Evolutionary conservation across 2,113 vertebrate genomes (phyloP), one percentile per base, ranked within the genome.

Genomic region (Oxyura jamaicensis): DNA sequence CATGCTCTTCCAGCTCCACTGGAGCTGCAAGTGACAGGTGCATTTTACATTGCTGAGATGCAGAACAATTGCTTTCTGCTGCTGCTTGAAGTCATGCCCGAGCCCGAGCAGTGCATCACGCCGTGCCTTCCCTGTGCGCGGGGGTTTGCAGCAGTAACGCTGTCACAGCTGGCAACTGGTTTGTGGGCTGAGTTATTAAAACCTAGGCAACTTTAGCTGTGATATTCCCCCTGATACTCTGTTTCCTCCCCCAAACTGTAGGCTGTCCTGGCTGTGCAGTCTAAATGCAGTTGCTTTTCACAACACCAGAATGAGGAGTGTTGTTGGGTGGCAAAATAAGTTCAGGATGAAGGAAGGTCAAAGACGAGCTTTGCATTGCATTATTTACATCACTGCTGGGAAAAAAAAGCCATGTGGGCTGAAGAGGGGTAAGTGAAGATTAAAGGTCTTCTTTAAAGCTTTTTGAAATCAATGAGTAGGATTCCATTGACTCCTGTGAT

Each of bases 311-410:
- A 56, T 88, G 94, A 95, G 80, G 79, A 88, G 41, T 83, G 55
- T 74, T 91, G 46, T 78, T 96, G 88, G 85, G 75, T 90, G 83
- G 82, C 29, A 91, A 95, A 97, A 91, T 77, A 95, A 97, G 55
- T 85, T 63, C 88, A 97, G 85, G 94, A 84, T 91, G 88, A 90
- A 94, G 56, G 69, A 96, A 97, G 78, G 95, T 94, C 87, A 93
- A 74, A 93, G 23, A 93, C 29, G 14, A 62, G 59, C 41, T 97
- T 95, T 89, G 77, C 52, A 84, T 67, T 73, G 62, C 86, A 87
- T 96, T 95, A 95, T 96, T 97, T 96, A 90, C 91, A 92, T 93
- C 55, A 87, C 2, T 86, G 56, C 60, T 93, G 82, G 90, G 62
- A 92, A 95, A 92, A 95, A 92, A 84, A 94, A 65, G 48, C 93